phyloP scores from a whole-genome alignment of 2,113 vertebrate genomes.

The Mandrillus leucophaeus region DNA sequence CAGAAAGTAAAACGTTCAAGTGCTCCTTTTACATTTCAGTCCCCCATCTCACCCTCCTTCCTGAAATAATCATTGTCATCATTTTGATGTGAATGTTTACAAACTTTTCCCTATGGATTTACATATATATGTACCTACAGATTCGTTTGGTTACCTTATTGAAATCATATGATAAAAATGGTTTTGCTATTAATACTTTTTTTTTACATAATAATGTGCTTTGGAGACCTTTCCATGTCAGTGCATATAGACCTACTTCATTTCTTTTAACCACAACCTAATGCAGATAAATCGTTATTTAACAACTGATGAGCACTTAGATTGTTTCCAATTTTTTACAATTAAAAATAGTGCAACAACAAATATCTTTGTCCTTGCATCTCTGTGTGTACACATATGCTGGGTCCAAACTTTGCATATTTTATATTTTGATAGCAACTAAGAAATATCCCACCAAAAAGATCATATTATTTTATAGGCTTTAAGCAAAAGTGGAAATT shows the following conservation, averaged over 20 bases:
- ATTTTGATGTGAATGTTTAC: conserved; percentile 15
- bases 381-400: background rate
- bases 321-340: background rate
- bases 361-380: background rate
- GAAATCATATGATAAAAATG: conserved; percentile 12
- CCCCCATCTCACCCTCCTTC: background rate
- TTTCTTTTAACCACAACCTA: conserved; percentile 39
- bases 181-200: background rate
- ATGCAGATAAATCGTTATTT: conserved; percentile 2
- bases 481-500: background rate
- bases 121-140: background rate
- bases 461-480: background rate
- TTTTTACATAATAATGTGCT: background rate
- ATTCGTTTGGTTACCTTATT: conserved; percentile 19
- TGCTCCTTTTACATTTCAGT: background rate
- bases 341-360: background rate
- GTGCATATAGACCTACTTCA: background rate
- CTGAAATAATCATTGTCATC: background rate
- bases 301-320: background rate
- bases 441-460: background rate
- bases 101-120: background rate
- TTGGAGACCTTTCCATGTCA: background rate
- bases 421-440: conserved; percentile 33
- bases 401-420: background rate
- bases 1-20: conserved; percentile 8